Base-by-base conservation (phyloP, 2,888 invertebrate species). In the Enchytraeus crypticus region DNA sequence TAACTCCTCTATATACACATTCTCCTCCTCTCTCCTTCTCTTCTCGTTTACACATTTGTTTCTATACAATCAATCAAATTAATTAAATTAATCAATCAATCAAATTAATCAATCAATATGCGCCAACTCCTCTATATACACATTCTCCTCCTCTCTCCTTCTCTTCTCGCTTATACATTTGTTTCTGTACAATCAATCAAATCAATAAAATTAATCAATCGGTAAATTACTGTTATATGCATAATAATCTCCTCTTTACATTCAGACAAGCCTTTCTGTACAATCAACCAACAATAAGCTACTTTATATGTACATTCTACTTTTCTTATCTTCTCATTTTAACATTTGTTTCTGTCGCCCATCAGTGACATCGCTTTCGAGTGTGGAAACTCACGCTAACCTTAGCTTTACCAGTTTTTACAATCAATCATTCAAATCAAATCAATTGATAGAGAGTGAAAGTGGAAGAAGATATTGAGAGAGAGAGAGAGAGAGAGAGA, bases 131-230 rank as follows among this genome's bases (percentile, higher is more conserved):
- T 93, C 93, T 85, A 93, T 92, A 82, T 90, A 92, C 82, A 88
- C 87, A 84, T 92, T 93, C 83, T 93, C 93, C 83, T 91, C 88
- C 83, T 91, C 91, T 74, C 92, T 86, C 76, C 92, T 88, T 78
- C 88, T 86, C 83, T 92, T 92, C 84, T 93, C 93, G 88, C 92
- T 92, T 85, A 89, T 87, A 84, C 92, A 92, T 85, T 93, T 93
- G 51, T 60, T 59, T 26, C 66, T 66, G 62, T 14, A 61, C 49
- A 47, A 11, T 11, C 49, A 23, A 30, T 5, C n/a, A n/a, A n/a
- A n/a, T n/a, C n/a, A n/a, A n/a, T n/a, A n/a, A n/a, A n/a, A n/a
- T n/a, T n/a, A n/a, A n/a, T n/a, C n/a, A n/a, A 8, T 18, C 11
- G 21, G 53, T 14, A 57, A 83, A 95, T 86, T 85, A 95, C 93